phyloP scores from a whole-genome alignment of 1,140 invertebrate species.

The Galendromus occidentalis region DNA sequence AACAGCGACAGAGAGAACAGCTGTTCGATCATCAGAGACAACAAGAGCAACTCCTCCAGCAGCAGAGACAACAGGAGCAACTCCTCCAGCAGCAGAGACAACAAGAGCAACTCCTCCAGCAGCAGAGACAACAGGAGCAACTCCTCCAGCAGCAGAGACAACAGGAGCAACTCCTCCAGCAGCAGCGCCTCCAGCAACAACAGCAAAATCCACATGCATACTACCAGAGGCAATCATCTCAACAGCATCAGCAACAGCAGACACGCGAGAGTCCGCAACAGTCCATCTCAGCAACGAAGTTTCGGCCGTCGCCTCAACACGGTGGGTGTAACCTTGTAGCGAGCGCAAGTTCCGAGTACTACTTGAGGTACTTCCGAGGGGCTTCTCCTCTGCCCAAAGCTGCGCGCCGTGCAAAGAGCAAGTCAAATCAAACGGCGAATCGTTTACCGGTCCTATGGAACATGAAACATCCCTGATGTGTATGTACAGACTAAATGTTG shows the following conservation, averaged over 20 bases:
- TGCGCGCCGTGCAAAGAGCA: neutral
- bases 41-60: slow-evolving; percentile 16
- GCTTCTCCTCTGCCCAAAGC: neutral
- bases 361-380: neutral
- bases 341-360: neutral
- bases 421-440: too few species aligned
- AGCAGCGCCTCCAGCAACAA: slow-evolving; percentile 22
- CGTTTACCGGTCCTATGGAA: too few species aligned
- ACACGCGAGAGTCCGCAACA: slow-evolving; percentile 14
- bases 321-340: neutral
- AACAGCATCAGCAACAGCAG: slow-evolving; percentile 14
- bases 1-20: slow-evolving; percentile 13
- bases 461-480: too few species aligned
- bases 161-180: slow-evolving; percentile 20
- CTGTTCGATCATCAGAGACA: slow-evolving; percentile 13
- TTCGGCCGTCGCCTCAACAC: slow-evolving; percentile 11
- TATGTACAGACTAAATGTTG: too few species aligned
- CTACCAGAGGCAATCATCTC: slow-evolving; percentile 13
- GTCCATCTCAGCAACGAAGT: neutral
- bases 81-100: slow-evolving; percentile 13
- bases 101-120: slow-evolving; percentile 15
- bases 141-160: slow-evolving; percentile 16
- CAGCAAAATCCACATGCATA: slow-evolving; percentile 26
- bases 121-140: slow-evolving; percentile 15
- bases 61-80: slow-evolving; percentile 21